Base-by-base conservation (phyloP, 2,113 vertebrate genomes). In the Chaenocephalus aceratus region DNA sequence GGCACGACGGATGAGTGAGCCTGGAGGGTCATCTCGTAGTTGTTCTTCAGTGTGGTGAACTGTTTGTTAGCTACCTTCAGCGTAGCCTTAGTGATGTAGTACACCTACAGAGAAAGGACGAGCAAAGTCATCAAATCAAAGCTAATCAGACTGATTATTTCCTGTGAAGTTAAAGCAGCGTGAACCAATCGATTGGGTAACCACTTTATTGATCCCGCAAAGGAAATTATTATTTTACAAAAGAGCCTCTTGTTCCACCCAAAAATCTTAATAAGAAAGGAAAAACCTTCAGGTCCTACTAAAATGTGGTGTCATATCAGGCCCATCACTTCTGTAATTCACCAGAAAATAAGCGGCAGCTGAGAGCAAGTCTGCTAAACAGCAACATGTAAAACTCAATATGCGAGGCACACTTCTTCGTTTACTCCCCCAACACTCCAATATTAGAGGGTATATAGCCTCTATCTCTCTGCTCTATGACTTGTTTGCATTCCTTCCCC, bases 1-100 rank as follows among this genome's bases (percentile, higher is more conserved):
- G 94, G 96, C 60, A 96, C 70, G 63, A 98, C 91, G 16, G 95
- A 93, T 49, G 97, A 97, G 56, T 97, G 90, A 62, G 91, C 93
- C 36, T 92, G 90, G 79, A 98, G 96, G 13, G 95, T 96, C 90
- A 98, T 97, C 93, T 98, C 97, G 6, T 97, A 98, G 89, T 97
- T 95, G 10, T 98, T 96, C 88, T 97, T 97, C 90, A 98, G 89
- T 12, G 95, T 90, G 45, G 90, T 93, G 92, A 95, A 98, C 74
- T 97, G 95, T 91, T 97, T 98, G 92, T 97, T 97, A 86, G 97
- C 97, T 16, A 91, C 93, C 92, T 97, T 98, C 90, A 98, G 82
- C 51, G 88, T 92, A 15, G 95, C 97, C 89, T 96, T 97, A 57
- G 96, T 95, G 91, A 98, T 97, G 91, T 96, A 96, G 93, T 97